Evolutionary conservation across 2,888 invertebrate genomes (phyloP).

Genomic region (Oligia fasciuncula): DNA sequence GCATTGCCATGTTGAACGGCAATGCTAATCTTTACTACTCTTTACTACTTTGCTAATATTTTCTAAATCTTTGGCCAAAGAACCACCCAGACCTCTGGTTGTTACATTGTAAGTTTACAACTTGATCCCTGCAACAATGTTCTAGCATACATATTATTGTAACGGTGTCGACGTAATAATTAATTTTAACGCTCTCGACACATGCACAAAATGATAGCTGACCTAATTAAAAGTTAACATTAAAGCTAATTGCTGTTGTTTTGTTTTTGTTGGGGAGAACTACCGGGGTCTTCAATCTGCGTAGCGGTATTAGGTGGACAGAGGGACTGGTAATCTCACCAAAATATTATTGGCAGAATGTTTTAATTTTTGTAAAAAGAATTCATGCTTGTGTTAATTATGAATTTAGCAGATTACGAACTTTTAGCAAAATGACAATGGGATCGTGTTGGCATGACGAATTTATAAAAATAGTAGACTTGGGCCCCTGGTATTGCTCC

Average conservation of each 20-base stretch:
- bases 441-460: too few species aligned
- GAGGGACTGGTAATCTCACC: neutral
- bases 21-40: neutral
- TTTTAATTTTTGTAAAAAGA: too few species aligned
- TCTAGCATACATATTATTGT: constrained; percentile 44
- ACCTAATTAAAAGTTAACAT: constrained; percentile 60
- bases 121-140: constrained; percentile 21
- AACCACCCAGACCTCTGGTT: neutral
- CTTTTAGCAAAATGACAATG: too few species aligned
- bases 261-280: neutral
- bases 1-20: neutral
- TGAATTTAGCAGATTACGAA: too few species aligned
- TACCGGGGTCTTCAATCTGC: constrained; percentile 4
- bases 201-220: constrained; percentile 48
- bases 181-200: constrained; percentile 48
- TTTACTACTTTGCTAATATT: neutral
- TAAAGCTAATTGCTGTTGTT: constrained; percentile 19
- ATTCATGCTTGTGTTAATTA: too few species aligned
- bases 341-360: too few species aligned
- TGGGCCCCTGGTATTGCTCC: too few species aligned
- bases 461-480: too few species aligned
- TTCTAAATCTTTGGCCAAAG: too few species aligned
- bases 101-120: constrained; percentile 4
- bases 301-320: neutral
- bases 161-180: constrained; percentile 51